Evolutionary conservation across 2,888 invertebrate species (phyloP).

Genomic region (Pristionchus arcanus): DNA sequence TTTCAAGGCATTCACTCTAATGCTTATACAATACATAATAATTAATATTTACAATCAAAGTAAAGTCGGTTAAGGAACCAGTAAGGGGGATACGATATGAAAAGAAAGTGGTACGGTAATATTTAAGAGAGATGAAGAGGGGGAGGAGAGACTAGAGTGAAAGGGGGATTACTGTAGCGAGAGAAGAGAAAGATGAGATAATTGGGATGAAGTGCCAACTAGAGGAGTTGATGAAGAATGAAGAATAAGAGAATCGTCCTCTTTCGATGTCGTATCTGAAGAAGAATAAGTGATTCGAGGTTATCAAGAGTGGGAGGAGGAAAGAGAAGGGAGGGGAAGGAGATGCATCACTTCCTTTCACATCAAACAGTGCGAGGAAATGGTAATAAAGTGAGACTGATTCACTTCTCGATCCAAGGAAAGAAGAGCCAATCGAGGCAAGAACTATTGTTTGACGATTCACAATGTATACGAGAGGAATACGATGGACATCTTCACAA

Average conservation of each 20-base stretch:
- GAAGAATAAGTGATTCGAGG: not conserved
- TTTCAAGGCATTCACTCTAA: conserved; percentile 37
- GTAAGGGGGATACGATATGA: conserved; percentile 4
- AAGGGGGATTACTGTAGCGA: conserved; percentile 19
- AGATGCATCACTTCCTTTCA: conserved; percentile 46
- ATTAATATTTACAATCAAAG: conserved; percentile 49
- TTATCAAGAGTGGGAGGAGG: not conserved
- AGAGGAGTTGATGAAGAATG: not conserved
- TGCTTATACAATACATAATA: conserved; percentile 50
- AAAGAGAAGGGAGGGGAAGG: not conserved
- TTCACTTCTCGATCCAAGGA: conserved; percentile 43
- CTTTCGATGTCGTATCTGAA: conserved; percentile 44
- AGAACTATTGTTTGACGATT: not conserved
- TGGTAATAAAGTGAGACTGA: conserved; percentile 50
- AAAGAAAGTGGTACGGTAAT: not conserved
- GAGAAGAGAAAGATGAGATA: conserved; percentile 21
- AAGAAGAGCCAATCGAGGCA: conserved; percentile 18
- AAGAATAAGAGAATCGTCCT: conserved; percentile 4
- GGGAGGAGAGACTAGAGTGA: conserved; percentile 18
- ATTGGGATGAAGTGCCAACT: not conserved
- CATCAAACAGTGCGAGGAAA: conserved; percentile 43
- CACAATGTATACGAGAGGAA: not conserved
- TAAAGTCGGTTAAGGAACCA: conserved; percentile 52
- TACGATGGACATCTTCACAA: not conserved
- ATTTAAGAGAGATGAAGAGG: not conserved